phyloP scores from a whole-genome alignment of 2,888 invertebrate genomes.

The Macrophya annulata region DNA sequence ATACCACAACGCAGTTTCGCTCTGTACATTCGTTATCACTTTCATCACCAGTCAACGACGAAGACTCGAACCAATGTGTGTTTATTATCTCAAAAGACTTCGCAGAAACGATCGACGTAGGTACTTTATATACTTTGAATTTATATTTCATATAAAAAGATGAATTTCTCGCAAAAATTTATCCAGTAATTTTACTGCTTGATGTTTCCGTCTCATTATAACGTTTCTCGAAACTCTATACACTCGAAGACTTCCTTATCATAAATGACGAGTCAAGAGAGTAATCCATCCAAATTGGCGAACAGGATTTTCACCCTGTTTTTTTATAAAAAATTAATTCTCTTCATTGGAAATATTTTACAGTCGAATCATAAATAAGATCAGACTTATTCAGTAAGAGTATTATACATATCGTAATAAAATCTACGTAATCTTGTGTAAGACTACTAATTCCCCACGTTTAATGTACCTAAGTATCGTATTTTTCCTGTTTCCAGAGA shows the following conservation, averaged over 20 bases:
- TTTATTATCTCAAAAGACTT: no score
- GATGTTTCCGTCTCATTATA: neutral
- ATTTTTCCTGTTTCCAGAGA: neutral
- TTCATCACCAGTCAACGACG: neutral
- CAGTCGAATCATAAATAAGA: neutral
- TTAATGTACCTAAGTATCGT: neutral
- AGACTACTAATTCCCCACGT: neutral
- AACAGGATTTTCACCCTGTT: neutral
- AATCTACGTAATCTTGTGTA: neutral
- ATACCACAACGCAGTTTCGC: neutral
- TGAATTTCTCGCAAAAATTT: neutral
- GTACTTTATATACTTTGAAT: neutral
- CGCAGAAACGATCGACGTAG: no score
- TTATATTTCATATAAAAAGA: neutral
- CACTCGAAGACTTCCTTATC: constrained; percentile 9
- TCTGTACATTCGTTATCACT: neutral
- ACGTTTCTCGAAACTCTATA: constrained; percentile 3
- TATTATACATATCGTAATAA: neutral
- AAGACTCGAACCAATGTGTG: neutral
- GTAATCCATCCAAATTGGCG: neutral
- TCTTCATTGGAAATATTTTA: neutral
- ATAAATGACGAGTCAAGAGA: neutral
- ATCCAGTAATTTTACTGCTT: neutral
- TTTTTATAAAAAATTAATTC: neutral
- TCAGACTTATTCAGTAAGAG: neutral